A percentile compares a stretch with the other conserved stretches of the same genome.
Conservation (phyloP, 1,140 invertebrate species). For the Piezodorus guildinii region DNA sequence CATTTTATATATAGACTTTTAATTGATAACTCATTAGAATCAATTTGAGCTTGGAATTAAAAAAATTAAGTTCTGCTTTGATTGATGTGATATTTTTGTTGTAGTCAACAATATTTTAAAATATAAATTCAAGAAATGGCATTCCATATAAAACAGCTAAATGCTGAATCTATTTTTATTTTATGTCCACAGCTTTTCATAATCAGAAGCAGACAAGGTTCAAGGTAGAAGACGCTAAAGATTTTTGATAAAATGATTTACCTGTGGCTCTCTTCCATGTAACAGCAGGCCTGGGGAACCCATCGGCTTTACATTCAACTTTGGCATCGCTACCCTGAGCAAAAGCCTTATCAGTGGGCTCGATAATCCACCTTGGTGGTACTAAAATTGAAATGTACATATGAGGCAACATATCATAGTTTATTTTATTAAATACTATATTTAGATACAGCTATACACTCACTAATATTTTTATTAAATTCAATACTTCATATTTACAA, state of each 20-base stretch:
- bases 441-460: neutral
- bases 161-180: no score
- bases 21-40: no score
- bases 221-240: no score
- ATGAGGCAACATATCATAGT: neutral
- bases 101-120: no score
- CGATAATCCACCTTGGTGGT: slow-evolving; percentile 90
- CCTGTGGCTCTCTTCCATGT: slow-evolving; percentile 92
- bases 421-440: neutral
- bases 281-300: slow-evolving; percentile 83
- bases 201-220: no score
- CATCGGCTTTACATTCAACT: slow-evolving; percentile 90
- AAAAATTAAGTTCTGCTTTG: no score
- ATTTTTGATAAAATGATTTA: slow-evolving; percentile 38
- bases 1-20: no score
- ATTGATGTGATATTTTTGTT: no score
- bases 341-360: slow-evolving; percentile 90
- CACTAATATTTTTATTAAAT: neutral
- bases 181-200: no score
- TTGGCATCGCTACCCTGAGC: slow-evolving; percentile 83
- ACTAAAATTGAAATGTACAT: slow-evolving; percentile 45
- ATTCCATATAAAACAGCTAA: no score
- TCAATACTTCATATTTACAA: neutral
- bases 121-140: no score
- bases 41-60: no score